Evolutionary conservation across 2,113 vertebrate species (phyloP), one percentile per base, ranked within the genome.

Genomic region (Candoia aspera): DNA sequence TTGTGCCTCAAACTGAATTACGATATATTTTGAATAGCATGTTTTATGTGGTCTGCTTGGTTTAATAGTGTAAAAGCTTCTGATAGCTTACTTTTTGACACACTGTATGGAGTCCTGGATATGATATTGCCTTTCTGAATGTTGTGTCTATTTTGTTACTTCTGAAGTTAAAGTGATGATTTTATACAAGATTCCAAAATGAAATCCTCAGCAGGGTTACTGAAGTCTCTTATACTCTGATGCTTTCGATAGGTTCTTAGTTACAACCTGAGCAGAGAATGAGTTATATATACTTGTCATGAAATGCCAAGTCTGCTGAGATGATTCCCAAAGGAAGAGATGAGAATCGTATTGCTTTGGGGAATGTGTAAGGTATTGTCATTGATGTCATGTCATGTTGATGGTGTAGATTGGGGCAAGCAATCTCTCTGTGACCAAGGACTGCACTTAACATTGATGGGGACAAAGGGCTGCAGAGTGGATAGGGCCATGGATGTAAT

Each of bases 1-100:
- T 90, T 93, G 90, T 90, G 94, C 94, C 91, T 94, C 73, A 37
- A 92, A 53, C 54, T 88, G 90, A 92, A 84, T 24, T 53, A 58
- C 29, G 86, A 53, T 88, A 42, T 64, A 64, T 17, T 13, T 19
- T 49, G 49, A 24, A 37, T 46, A 86, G 73, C 37, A 68, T 57
- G 21, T 8, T 53, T 29, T 24, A 11, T 64, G 84, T 68, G 90
- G 73, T 68, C n/a, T 57, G 46, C 4, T 42, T 60, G 42, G 29
- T 68, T 68, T 87, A 59, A 55, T 64, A 62, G 12, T n/a, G 9
- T 64, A 55, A 64, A 68, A 55, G 58, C 49, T 19, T 46, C 46
- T 37, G n/a, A 91, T 42, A 33, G n/a, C 49, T 86, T 86, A 60
- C 8, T 91, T 86, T 68, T 42, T 58, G 15, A 88, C 37, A 83